Conservation (phyloP, 2,797 vertebrate species). For the Oceanodroma leucorhoa region DNA sequence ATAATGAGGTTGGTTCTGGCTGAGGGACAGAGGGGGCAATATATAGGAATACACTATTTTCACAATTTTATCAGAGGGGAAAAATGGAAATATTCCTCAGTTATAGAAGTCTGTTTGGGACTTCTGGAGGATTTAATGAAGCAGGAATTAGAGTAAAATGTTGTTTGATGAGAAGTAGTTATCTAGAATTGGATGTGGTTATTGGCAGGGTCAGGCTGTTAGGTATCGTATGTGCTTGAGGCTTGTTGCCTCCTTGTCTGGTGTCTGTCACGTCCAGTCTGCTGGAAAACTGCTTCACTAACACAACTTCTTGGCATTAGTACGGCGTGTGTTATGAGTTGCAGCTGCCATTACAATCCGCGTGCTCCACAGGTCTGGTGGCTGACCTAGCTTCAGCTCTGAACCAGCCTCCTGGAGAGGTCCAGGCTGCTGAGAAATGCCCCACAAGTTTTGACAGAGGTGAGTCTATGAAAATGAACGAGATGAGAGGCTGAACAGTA, state of each 20-base stretch:
- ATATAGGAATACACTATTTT: background rate
- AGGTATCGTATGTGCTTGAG: fast-evolving
- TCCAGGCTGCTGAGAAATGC: fast-evolving
- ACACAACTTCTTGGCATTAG: background rate
- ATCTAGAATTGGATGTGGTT: background rate
- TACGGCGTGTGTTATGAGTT: background rate
- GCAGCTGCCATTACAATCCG: background rate
- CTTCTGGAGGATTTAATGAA: background rate
- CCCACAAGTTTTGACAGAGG: background rate
- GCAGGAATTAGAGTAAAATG: background rate
- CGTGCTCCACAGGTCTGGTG: background rate
- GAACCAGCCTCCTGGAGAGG: background rate
- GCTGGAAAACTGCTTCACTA: background rate
- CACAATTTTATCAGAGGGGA: background rate
- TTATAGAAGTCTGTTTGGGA: background rate
- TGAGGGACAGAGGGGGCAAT: background rate
- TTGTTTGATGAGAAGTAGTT: background rate
- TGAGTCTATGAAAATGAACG: background rate
- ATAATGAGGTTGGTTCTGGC: fast-evolving
- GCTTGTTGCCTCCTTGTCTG: background rate
- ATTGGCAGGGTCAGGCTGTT: background rate
- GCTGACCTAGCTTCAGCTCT: background rate
- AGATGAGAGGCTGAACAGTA: background rate
- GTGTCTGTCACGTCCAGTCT: background rate
- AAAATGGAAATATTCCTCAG: background rate